Evolutionary conservation across 2,888 invertebrate species (phyloP).

Genomic region (Lycocerus yunnanus): DNA sequence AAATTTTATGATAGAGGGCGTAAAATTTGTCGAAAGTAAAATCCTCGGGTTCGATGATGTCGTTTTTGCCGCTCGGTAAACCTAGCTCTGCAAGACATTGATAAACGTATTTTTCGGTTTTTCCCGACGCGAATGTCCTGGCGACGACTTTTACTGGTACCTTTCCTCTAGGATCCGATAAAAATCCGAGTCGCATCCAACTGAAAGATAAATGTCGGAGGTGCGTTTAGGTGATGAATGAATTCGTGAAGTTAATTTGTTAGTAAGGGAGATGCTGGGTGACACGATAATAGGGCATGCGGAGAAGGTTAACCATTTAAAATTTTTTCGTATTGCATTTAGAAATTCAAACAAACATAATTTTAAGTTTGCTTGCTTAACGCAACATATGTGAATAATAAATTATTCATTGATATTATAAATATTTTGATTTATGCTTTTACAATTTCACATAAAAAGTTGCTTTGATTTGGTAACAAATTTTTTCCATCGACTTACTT

Average conservation of each 20-base stretch:
- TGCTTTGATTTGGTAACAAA: neutral
- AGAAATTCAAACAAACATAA: neutral
- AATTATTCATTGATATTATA: neutral
- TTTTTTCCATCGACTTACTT: neutral
- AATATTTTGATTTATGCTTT: neutral
- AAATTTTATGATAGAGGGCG: constrained; percentile 97
- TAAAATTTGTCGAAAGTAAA: constrained; percentile 99
- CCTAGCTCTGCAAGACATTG: constrained; percentile 93
- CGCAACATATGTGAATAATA: neutral
- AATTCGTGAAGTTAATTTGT: neutral
- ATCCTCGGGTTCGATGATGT: constrained; percentile 89
- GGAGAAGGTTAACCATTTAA: no score
- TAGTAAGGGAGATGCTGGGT: neutral
- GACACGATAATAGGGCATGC: neutral
- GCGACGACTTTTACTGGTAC: constrained; percentile 97
- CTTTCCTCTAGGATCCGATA: constrained; percentile 91
- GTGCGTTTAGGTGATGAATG: neutral
- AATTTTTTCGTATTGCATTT: neutral
- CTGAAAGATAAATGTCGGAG: constrained; percentile 63
- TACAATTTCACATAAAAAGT: neutral
- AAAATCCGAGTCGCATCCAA: constrained; percentile 97
- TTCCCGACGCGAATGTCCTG: constrained; percentile 98
- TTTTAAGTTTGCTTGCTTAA: neutral
- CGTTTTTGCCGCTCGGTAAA: constrained; percentile 93
- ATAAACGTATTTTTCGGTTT: constrained; percentile 97